Base-by-base conservation (phyloP, 2,113 vertebrate genomes). In the Saccopteryx bilineata region DNA sequence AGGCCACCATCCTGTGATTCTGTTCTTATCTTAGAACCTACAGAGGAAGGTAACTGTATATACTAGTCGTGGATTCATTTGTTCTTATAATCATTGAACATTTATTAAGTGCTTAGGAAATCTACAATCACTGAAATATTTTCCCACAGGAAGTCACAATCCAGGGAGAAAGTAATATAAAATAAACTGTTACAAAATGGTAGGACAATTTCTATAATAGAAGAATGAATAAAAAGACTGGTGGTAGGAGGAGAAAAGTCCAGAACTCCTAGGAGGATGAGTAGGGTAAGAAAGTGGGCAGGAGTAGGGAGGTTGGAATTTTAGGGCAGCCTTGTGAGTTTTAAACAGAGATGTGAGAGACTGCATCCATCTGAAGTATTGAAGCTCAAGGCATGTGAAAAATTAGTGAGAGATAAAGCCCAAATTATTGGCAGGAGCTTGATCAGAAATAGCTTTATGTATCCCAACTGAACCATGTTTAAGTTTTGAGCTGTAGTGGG, bases 81-180 rank as follows among this genome's bases (percentile, higher is more conserved):
- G 21, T 56, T 96, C 18, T 28, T 89, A 18, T 11, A 86, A 26
- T 94, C 33, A 50, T 2, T 93, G 48, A 5, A 54, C 6, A 19
- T 92, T 95, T 9, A 13, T 93, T 60, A 92, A 72, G 56, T 85
- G 19, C 76, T 79, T 90, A 23, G 50, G 46, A 88, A 92, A 94
- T 56, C 17, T 56, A 87, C 91, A 92, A n/a, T 84, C 24, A 54
- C 15, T 81, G n/a, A 80, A 7, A 87, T 23, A 54, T 94, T 84
- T 90, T 90, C 19, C 21, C 56, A 31, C 4, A 71, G 46, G 56
- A 93, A 90, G n/a, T 90, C 46, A 56, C 1, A 87, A 5, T 94
- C 26, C 18, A 50, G 58, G 81, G 33, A 6, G 14, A 81, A 95
- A 90, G 24, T 18, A 63, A 58, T 85, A 23, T 84, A 74, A 81